Evolutionary conservation across 2,888 invertebrate genomes (phyloP).

Genomic region (Cryptocephalus moraei): DNA sequence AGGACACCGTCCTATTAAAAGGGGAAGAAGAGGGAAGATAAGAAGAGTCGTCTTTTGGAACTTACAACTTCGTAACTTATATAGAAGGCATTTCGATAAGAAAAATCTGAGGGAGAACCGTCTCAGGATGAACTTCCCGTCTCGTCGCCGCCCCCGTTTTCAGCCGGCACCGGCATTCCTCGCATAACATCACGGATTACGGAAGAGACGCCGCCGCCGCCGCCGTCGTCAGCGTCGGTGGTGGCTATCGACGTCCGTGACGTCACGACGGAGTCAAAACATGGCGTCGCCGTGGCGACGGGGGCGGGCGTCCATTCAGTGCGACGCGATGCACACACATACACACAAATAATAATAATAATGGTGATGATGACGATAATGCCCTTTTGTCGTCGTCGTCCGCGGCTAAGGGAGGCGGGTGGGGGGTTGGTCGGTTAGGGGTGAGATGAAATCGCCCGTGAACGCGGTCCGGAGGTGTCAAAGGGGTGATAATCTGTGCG

Average conservation of each 20-base stretch:
- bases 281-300: constrained; percentile 33
- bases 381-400: background rate
- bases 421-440: background rate
- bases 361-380: background rate
- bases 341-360: background rate
- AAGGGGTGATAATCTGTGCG: too few species aligned
- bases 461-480: too few species aligned
- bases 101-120: too few species aligned
- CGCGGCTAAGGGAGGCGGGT: too few species aligned
- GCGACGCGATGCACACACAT: background rate
- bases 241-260: constrained; percentile 21
- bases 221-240: background rate
- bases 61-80: too few species aligned
- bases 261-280: constrained; percentile 33
- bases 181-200: background rate
- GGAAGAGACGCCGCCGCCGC: too few species aligned
- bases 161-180: background rate
- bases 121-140: too few species aligned
- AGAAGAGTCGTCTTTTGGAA: too few species aligned
- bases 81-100: too few species aligned
- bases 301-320: constrained; percentile 8
- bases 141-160: too few species aligned
- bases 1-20: too few species aligned
- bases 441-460: background rate
- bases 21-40: too few species aligned